Evolutionary conservation across 2,113 vertebrate species (phyloP).

Genomic region (Oriolus oriolus): DNA sequence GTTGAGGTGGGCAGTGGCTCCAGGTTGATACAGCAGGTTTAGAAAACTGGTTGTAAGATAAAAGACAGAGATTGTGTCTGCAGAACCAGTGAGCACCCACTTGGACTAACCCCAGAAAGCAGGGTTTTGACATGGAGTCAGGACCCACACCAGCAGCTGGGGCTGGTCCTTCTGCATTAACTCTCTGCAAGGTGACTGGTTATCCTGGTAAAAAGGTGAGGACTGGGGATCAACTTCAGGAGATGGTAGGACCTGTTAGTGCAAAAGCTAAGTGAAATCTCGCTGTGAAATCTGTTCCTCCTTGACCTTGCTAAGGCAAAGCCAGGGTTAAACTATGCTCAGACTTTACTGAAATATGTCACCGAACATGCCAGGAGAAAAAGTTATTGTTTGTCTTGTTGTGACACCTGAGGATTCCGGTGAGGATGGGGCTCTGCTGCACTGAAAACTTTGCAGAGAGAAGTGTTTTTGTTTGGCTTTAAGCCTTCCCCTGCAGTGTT

Average conservation of each 20-base stretch:
- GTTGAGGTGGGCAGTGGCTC: not conserved
- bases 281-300: not conserved
- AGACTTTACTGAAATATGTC: not conserved
- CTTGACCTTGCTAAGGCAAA: not conserved
- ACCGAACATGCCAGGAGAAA: not conserved
- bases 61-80: not conserved
- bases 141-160: not conserved
- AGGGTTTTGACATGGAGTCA: not conserved
- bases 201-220: not conserved
- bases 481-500: not conserved
- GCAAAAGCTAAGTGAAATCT: not conserved
- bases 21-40: rapidly evolving
- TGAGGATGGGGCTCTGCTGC: not conserved
- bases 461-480: not conserved
- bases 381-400: not conserved
- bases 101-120: not conserved
- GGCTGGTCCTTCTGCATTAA: not conserved
- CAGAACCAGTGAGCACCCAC: not conserved
- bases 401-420: not conserved
- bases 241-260: not conserved
- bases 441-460: not conserved
- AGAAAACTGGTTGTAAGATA: not conserved
- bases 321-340: not conserved
- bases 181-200: not conserved
- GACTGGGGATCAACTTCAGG: not conserved